Base-by-base conservation (phyloP, 2,888 invertebrate species). In the Apeira syringaria region DNA sequence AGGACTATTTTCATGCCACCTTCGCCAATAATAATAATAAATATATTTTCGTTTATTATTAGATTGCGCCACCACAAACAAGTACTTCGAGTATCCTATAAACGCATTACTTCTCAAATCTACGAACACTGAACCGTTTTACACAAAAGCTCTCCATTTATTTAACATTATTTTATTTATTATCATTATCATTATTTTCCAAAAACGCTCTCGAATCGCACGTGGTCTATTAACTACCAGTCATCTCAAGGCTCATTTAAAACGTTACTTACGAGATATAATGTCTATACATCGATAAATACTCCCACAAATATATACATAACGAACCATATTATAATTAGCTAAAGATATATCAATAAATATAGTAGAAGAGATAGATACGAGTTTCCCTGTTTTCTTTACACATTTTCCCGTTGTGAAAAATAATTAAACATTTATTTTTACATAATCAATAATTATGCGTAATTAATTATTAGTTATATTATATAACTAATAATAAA, bases 361-460 rank as follows among this genome's bases (percentile, higher is more conserved):
- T 69, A 69, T 66, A 70, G 62, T 65, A 64, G 54, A 52, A 66
- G 64, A 63, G 53, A 72, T 64, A 73, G 53, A 59, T 66, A 64
- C 67, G 59, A 68, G 68, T 59, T 68, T 77, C 79, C 79, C 78
- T 79, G 77, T 79, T 79, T 75, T 65, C 54, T 65, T 68, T 61
- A 63, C 59, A 56, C 49, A 65, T 68, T 61, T n/a, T 61, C 58
- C 50, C 44, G 53, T 50, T 43, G 32, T 13, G 15, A 39, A 31
- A 31, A 31, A 36, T 22, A 18, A 17, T 12, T 13, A 8, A 8
- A 6, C 1, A 5, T 6, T 33, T 20, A 13, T 4, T 2, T 20
- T 22, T 26, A 28, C 20, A 17, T 34, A 34, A 10, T n/a, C n/a
- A n/a, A n/a, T n/a, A n/a, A n/a, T n/a, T n/a, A n/a, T n/a, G n/a